Evolutionary conservation across 2,888 invertebrate species (phyloP).

Genomic region (Ryuthela nishihirai): DNA sequence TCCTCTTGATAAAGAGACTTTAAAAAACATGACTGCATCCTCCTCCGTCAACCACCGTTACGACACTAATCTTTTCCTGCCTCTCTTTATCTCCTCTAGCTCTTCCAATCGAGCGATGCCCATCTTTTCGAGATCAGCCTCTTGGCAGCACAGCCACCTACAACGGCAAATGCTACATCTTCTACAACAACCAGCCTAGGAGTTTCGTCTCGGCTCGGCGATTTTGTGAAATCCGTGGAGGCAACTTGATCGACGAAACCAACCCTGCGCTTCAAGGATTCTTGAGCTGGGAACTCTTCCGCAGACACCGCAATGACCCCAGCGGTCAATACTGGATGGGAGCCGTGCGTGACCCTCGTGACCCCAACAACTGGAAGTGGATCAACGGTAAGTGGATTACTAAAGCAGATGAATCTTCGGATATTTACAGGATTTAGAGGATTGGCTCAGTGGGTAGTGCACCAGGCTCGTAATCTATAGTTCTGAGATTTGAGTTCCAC

Average conservation of each 20-base stretch:
- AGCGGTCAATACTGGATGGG: constrained; percentile 95
- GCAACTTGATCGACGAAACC: constrained; percentile 83
- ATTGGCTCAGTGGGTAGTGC: no score
- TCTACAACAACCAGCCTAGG: constrained; percentile 80
- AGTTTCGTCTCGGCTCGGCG: constrained; percentile 72
- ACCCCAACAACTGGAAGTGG: constrained; percentile 82
- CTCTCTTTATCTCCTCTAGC: constrained; percentile 31
- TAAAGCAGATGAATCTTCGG: background rate
- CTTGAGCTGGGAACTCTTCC: constrained; percentile 91
- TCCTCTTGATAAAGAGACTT: no score
- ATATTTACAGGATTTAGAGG: no score
- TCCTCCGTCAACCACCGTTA: no score
- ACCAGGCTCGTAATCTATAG: no score
- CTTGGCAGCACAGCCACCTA: constrained; percentile 89
- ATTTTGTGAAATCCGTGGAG: constrained; percentile 76
- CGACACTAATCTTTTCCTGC: background rate
- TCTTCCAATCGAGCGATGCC: constrained; percentile 73
- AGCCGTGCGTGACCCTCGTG: constrained; percentile 74
- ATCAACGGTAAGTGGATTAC: constrained; percentile 58
- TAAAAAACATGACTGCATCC: no score
- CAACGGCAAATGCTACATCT: constrained; percentile 92
- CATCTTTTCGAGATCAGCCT: constrained; percentile 86
- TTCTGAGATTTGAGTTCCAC: no score
- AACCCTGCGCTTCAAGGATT: constrained; percentile 91
- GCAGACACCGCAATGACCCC: constrained; percentile 82